Percentiles rank a stretch among this genome's conserved stretches.
phyloP scores from a whole-genome alignment of 2,888 invertebrate species.

The Xestobium rufovillosum region DNA sequence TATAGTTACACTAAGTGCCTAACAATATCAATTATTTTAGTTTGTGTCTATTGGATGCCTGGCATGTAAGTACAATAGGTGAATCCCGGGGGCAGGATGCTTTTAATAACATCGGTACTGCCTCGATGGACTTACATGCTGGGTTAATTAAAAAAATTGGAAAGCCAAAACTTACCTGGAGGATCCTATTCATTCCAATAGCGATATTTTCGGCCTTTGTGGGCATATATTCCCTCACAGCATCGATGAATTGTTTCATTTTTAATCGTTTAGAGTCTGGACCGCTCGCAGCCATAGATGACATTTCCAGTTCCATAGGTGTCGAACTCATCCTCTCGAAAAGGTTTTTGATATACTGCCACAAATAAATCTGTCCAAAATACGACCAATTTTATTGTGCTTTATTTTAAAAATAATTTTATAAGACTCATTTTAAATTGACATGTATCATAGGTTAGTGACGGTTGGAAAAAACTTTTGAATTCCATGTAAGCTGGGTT shows the following conservation, averaged over 20 bases:
- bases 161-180: constrained; percentile 25
- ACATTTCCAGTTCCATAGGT: no score
- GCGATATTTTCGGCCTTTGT: constrained; percentile 24
- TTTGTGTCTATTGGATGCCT: background rate
- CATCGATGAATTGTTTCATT: constrained; percentile 23
- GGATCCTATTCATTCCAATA: constrained; percentile 26
- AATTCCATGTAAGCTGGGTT: no score
- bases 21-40: constrained; percentile 15
- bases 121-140: background rate
- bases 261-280: constrained; percentile 8
- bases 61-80: background rate
- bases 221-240: constrained; percentile 25
- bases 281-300: background rate
- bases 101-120: constrained; percentile 4
- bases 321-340: no score
- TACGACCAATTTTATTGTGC: no score
- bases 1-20: constrained; percentile 57
- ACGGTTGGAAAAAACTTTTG: no score
- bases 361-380: no score
- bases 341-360: no score
- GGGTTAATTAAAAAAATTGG: constrained; percentile 2
- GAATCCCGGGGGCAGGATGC: background rate
- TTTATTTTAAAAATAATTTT: no score
- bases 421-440: no score
- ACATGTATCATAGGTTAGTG: no score